Conservation (phyloP, 2,888 invertebrate genomes). For the Odontomyia ornata region DNA sequence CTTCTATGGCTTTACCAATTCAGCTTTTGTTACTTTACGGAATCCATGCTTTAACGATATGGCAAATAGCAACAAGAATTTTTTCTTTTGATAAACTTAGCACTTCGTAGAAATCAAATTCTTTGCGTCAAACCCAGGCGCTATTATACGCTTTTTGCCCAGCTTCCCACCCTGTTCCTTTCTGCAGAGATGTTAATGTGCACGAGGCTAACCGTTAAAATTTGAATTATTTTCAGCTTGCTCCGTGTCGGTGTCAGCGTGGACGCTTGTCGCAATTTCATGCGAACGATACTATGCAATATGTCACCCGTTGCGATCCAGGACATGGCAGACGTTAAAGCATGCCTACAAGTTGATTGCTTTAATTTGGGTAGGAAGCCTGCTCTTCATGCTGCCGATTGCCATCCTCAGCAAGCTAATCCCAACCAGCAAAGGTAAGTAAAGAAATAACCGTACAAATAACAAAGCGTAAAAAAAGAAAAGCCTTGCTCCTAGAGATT, state of each 20-base stretch:
- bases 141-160: no score
- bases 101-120: no score
- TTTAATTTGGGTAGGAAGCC: slow-evolving; percentile 70
- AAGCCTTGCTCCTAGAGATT: background rate
- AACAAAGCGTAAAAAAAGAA: background rate
- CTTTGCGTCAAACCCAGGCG: no score
- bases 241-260: slow-evolving; percentile 77
- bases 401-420: slow-evolving; percentile 67
- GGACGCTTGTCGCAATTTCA: slow-evolving; percentile 78
- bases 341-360: slow-evolving; percentile 75
- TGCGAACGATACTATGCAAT: slow-evolving; percentile 79
- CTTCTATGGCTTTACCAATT: no score
- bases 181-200: background rate
- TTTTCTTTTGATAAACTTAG: no score
- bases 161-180: no score
- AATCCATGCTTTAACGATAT: no score
- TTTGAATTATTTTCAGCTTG: slow-evolving; percentile 67
- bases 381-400: slow-evolving; percentile 71
- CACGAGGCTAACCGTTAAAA: background rate
- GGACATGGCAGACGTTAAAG: slow-evolving; percentile 75
- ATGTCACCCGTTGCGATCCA: slow-evolving; percentile 74
- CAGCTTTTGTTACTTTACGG: no score
- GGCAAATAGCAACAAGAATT: no score
- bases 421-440: slow-evolving; percentile 62
- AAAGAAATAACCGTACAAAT: background rate